Percentiles rank a stretch among this genome's conserved stretches.
phyloP scores from a whole-genome alignment of 2,888 invertebrate genomes.

The Spodoptera littoralis region DNA sequence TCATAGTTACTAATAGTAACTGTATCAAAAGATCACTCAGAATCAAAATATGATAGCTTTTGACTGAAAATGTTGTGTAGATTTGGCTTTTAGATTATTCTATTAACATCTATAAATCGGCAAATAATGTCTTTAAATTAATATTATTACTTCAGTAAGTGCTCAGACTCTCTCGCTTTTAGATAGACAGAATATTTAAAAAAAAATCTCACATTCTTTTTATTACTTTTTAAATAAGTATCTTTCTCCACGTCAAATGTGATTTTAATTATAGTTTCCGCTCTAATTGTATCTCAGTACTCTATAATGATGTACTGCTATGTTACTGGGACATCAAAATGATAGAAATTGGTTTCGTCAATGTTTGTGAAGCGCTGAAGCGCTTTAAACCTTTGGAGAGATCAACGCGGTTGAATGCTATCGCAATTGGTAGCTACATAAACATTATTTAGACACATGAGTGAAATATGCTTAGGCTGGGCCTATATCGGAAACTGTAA shows the following conservation, averaged over 20 bases:
- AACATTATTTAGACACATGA: conserved; percentile 39
- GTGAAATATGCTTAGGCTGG: conserved; percentile 20
- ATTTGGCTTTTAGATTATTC: too few species aligned
- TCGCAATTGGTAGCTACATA: conserved; percentile 21
- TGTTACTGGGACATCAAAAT: conserved; percentile 21
- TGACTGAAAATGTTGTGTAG: too few species aligned
- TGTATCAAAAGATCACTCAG: too few species aligned
- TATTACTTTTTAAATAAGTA: not conserved
- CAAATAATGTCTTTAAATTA: too few species aligned
- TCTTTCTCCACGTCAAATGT: conserved; percentile 7
- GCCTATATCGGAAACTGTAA: conserved; percentile 9
- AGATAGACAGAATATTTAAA: not conserved
- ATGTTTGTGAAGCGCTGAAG: conserved; percentile 11
- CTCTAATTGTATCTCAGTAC: conserved; percentile 1
- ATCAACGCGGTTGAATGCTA: conserved; percentile 31
- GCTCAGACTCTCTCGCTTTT: too few species aligned
- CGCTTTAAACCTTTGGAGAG: conserved; percentile 9
- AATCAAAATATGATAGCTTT: too few species aligned
- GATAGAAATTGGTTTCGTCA: conserved; percentile 23
- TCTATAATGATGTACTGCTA: conserved; percentile 34
- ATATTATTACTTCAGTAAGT: too few species aligned
- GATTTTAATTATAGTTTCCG: conserved; percentile 2
- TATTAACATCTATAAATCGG: too few species aligned
- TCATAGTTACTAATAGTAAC: too few species aligned
- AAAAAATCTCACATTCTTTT: not conserved